These are phyloP conservation scores for Stenoptilia bipunctidactyla DNA, from an alignment of 2,888 invertebrate genomes.

Conservation along the genomic window DNA sequence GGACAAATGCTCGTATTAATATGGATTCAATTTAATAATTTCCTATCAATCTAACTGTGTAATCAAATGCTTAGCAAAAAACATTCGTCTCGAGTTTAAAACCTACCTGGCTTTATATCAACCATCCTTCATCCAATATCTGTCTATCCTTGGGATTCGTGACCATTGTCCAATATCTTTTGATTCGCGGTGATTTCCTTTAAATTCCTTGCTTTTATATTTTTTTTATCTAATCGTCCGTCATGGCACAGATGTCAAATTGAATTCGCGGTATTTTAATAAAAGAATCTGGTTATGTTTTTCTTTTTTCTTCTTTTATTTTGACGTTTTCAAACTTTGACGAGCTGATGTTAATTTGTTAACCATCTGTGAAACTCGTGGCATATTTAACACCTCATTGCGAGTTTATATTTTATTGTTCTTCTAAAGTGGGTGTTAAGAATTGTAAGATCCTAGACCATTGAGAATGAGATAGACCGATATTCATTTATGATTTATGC, in stretches of 20 bases:
- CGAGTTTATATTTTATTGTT: conserved; percentile 17
- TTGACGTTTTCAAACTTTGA: conserved; percentile 11
- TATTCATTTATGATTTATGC: conserved; percentile 55
- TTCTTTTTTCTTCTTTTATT: conserved; percentile 34
- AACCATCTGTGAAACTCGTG: conserved; percentile 12
- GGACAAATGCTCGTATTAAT: no score
- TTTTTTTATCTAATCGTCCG: conserved; percentile 28
- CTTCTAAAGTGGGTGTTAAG: conserved; percentile 66
- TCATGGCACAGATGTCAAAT: conserved; percentile 37
- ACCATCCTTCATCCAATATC: conserved; percentile 37
- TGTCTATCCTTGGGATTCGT: conserved; percentile 42
- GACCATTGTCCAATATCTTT: conserved; percentile 68
- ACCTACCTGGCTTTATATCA: conserved; percentile 56
- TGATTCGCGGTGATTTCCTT: conserved; percentile 46
- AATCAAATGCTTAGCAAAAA: no score
- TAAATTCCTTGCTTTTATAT: conserved; percentile 12
- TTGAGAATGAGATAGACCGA: conserved; percentile 54
- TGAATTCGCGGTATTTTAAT: conserved; percentile 34
- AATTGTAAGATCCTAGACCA: conserved; percentile 55
- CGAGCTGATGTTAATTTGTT: no score
- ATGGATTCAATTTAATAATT: no score
- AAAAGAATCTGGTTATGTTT: conserved; percentile 30
- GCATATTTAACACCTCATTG: conserved; percentile 24
- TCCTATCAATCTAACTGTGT: no score
- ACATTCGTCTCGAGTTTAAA: conserved; percentile 7